phyloP scores from a whole-genome alignment of 2,797 vertebrate genomes.

The Danio kyathit region DNA sequence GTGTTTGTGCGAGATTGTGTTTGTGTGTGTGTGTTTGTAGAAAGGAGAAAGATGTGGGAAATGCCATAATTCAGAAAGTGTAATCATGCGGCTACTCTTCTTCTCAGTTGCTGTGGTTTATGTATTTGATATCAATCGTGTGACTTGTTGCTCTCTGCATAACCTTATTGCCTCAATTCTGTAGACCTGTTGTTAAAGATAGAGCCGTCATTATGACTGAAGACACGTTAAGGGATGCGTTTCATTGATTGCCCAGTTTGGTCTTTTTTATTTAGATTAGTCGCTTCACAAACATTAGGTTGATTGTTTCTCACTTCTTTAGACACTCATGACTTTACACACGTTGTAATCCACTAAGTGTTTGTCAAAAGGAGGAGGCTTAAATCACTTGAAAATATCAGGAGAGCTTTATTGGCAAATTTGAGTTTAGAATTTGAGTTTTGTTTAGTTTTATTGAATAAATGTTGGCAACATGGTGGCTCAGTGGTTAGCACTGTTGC shows the following conservation, averaged over 20 bases:
- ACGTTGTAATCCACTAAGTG: no score
- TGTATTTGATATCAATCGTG: conserved; percentile 39
- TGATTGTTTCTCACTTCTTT: background rate
- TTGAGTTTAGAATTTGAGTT: no score
- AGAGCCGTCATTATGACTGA: background rate
- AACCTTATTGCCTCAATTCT: background rate
- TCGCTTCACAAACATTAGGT: background rate
- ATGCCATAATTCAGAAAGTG: background rate
- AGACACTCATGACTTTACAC: no score
- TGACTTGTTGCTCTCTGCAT: conserved; percentile 1
- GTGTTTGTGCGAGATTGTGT: no score
- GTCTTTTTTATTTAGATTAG: background rate
- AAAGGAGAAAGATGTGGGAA: background rate
- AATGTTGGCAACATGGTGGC: no score
- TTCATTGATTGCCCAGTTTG: background rate
- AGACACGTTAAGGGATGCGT: background rate
- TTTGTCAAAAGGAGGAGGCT: no score
- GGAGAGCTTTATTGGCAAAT: no score
- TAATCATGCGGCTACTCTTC: background rate
- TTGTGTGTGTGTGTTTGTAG: no score
- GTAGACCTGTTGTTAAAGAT: background rate
- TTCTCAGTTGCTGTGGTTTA: conserved; percentile 31
- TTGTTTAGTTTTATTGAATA: no score
- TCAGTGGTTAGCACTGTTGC: no score
- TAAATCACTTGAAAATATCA: no score